Evolutionary conservation across 2,888 invertebrate genomes (phyloP).

Genomic region (Drosophila falleni): DNA sequence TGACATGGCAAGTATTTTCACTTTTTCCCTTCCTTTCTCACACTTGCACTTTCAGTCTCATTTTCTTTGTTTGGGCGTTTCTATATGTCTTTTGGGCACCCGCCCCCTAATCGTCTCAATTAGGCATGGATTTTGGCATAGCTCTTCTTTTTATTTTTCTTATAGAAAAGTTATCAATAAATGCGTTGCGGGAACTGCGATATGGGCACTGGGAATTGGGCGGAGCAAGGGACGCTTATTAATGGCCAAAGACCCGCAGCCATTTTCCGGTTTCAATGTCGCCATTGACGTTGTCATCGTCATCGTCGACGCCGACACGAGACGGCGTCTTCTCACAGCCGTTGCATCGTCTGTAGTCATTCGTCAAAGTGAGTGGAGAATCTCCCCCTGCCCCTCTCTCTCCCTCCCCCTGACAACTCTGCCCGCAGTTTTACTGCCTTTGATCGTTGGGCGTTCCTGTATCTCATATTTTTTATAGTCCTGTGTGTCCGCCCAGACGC

Average conservation of each 20-base stretch:
- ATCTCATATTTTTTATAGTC: slow-evolving; percentile 64
- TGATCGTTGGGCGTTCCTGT: slow-evolving; percentile 72
- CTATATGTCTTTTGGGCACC: slow-evolving; percentile 10
- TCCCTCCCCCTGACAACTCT: neutral
- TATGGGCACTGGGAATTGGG: slow-evolving; percentile 31
- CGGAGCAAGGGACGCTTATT: slow-evolving; percentile 36
- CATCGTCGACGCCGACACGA: slow-evolving; percentile 35
- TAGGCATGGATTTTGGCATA: slow-evolving; percentile 76
- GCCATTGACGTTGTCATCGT: slow-evolving; percentile 77
- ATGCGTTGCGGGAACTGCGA: slow-evolving; percentile 36
- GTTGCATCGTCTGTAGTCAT: slow-evolving; percentile 45
- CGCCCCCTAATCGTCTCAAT: slow-evolving; percentile 78
- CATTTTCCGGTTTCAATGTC: slow-evolving; percentile 80
- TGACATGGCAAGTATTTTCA: slow-evolving; percentile 50
- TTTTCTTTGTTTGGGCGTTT: slow-evolving; percentile 8
- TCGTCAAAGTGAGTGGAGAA: slow-evolving; percentile 50
- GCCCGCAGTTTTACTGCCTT: slow-evolving; percentile 71
- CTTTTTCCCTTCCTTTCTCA: neutral
- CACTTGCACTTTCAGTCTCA: neutral
- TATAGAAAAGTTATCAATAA: slow-evolving; percentile 76
- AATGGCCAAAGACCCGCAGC: slow-evolving; percentile 81
- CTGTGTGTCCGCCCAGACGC: slow-evolving; percentile 34
- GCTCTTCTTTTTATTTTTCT: slow-evolving; percentile 38
- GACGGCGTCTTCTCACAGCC: slow-evolving; percentile 26
- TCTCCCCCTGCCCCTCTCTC: neutral